These are phyloP conservation scores for Drosophila cracens DNA, from an alignment of 2,888 invertebrate genomes.

Conservation along the genomic window DNA sequence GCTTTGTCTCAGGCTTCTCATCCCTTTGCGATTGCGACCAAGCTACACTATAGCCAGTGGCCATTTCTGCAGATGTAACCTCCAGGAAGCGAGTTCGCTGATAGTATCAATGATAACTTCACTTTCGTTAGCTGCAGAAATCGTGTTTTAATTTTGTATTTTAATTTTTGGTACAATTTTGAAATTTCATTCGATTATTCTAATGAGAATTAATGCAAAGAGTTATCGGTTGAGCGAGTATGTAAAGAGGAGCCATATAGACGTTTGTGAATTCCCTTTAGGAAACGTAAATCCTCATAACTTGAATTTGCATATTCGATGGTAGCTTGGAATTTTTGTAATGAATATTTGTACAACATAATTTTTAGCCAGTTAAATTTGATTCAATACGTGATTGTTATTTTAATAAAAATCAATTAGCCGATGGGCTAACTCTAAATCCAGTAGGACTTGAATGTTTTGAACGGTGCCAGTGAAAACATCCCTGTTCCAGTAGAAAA, in stretches of 20 bases:
- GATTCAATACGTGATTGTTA: not conserved
- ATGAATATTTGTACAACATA: not conserved
- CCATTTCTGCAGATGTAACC: slow-evolving; percentile 4
- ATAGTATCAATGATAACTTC: not conserved
- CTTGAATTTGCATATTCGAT: not conserved
- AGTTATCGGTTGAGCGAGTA: too few relatives aligned
- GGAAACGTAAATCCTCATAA: not conserved
- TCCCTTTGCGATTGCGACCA: not conserved
- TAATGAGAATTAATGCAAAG: slow-evolving; percentile 13
- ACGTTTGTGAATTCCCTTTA: not conserved
- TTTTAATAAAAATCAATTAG: not conserved
- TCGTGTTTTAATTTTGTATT: slow-evolving; percentile 12
- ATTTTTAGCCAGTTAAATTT: not conserved
- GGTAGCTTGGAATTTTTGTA: not conserved
- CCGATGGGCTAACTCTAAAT: not conserved
- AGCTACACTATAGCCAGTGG: slow-evolving; percentile 2
- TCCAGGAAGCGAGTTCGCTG: not conserved
- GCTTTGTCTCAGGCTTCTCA: not conserved
- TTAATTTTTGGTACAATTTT: slow-evolving; percentile 33
- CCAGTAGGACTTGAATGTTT: not conserved
- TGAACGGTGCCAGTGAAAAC: slow-evolving; percentile 9
- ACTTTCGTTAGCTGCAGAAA: slow-evolving; percentile 1
- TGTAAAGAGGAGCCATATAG: too few relatives aligned
- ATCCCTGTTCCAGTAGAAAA: slow-evolving; percentile 56
- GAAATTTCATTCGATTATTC: slow-evolving; percentile 20